Evolutionary conservation across 2,888 invertebrate genomes (phyloP), one percentile per base, ranked within the genome.

Genomic region (Syrista parreyssii): DNA sequence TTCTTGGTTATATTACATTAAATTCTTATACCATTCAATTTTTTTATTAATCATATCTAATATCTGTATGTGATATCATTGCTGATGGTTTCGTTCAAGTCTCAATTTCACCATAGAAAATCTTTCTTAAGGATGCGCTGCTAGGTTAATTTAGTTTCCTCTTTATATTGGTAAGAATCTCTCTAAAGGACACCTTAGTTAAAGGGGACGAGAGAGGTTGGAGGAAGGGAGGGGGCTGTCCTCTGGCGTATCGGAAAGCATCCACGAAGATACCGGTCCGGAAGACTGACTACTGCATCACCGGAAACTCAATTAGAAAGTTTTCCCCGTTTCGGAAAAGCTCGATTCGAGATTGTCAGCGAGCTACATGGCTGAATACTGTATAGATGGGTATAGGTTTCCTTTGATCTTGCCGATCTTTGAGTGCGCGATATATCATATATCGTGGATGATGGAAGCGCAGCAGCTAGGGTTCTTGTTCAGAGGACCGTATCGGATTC

Each of bases 331-430:
- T 55, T 55, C 55, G 55, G 55, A 55, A 55, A 55, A 55, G 55
- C 55, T 55, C 55, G 55, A 55, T 15, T 55, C 55, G 23, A 23
- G 71, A 31, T 32, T 71, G 71, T 71, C 31, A 32, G 12, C 71
- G 71, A 31, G 71, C 71, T 23, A 30, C n/a, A 12, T 32, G 71
- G 12, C 12, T 9, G 71, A 12, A 31, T 71, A 32, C 12, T 32
- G 71, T 15, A 32, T 30, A 31, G 31, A 31, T 9, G 71, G 12
- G 71, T 71, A 31, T 71, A 71, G 55, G 55, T 55, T 55, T 23
- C 71, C 71, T 71, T 71, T 71, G 71, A 71, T 71, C 71, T 71
- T 71, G 12, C 71, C 55, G 55, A 55, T 55, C 71, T 71, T 71
- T 71, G 71, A 71, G 55, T 55, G 55, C 9, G 2, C 55, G 55